Evolutionary conservation across 2,797 vertebrate species (phyloP).

Genomic region (Selene dorsalis): DNA sequence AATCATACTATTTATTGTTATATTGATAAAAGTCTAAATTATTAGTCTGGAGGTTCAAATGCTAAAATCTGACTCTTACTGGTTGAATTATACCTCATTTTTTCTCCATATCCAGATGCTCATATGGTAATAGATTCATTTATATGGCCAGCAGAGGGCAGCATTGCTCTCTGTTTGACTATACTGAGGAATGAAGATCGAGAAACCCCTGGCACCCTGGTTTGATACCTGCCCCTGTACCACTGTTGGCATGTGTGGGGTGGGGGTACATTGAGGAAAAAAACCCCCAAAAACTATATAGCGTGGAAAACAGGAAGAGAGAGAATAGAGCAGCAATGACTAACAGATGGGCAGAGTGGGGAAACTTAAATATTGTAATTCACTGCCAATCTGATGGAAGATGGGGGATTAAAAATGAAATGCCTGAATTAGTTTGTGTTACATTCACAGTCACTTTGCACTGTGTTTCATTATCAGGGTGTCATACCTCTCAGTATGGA

Average conservation of each 20-base stretch:
- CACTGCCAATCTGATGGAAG: constrained; percentile 56
- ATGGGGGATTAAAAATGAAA: constrained; percentile 73
- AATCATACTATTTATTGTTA: background rate
- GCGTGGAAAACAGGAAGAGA: constrained; percentile 41
- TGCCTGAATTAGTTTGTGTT: constrained; percentile 74
- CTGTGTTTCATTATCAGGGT: constrained; percentile 75
- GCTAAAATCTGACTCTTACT: background rate
- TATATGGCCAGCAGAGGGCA: constrained; percentile 76
- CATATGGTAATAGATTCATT: constrained; percentile 10
- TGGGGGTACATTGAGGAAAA: background rate
- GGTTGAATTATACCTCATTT: background rate
- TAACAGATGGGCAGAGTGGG: constrained; percentile 57
- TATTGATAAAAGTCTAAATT: background rate
- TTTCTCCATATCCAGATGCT: constrained; percentile 20
- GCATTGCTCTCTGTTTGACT: constrained; percentile 74
- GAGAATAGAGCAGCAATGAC: constrained; percentile 51
- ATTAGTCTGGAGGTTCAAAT: background rate
- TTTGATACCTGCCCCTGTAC: constrained; percentile 42
- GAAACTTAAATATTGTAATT: constrained; percentile 55
- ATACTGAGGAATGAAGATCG: background rate
- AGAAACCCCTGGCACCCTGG: constrained; percentile 7
- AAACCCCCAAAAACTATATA: too few relatives aligned
- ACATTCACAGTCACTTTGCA: constrained; percentile 76
- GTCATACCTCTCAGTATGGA: constrained; percentile 49
- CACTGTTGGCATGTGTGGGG: background rate